phyloP scores from a whole-genome alignment of 2,113 vertebrate genomes.

The Gracilinanus agilis region DNA sequence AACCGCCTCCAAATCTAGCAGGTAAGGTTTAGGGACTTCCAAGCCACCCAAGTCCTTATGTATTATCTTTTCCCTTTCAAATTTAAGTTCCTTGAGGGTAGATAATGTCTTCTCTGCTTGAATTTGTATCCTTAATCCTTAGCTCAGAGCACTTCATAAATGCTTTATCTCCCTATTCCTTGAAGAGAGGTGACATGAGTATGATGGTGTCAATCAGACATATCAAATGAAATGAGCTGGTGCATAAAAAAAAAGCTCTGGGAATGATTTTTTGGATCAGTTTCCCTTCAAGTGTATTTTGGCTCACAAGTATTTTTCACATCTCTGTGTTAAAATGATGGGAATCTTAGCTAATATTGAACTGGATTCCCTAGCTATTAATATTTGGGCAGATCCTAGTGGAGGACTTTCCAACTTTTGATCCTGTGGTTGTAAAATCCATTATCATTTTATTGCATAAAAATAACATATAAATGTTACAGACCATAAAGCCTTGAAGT shows the following conservation, averaged over 20 bases:
- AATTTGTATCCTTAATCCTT: neutral
- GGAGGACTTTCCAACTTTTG: conserved; percentile 69
- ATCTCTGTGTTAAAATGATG: conserved; percentile 1
- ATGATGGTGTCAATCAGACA: neutral
- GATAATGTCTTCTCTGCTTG: neutral
- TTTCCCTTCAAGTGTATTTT: conserved; percentile 11
- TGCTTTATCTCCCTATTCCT: neutral
- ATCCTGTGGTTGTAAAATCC: conserved; percentile 68
- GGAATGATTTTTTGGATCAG: neutral
- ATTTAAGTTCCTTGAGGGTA: too few relatives aligned
- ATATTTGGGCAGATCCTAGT: conserved; percentile 43
- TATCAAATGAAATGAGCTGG: neutral
- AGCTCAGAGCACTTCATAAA: neutral
- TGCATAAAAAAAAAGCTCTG: neutral
- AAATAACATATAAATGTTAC: conserved; percentile 77
- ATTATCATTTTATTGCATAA: conserved; percentile 76
- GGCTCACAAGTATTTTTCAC: conserved; percentile 26
- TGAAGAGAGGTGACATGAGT: neutral
- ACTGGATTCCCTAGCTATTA: neutral
- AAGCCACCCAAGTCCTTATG: neutral
- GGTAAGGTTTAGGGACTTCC: neutral
- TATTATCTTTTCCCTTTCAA: neutral
- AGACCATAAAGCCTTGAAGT: conserved; percentile 62
- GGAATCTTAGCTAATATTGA: neutral
- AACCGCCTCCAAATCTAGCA: neutral